Base-by-base conservation (phyloP, 2,113 vertebrate species). In the Micronycteris hirsuta region DNA sequence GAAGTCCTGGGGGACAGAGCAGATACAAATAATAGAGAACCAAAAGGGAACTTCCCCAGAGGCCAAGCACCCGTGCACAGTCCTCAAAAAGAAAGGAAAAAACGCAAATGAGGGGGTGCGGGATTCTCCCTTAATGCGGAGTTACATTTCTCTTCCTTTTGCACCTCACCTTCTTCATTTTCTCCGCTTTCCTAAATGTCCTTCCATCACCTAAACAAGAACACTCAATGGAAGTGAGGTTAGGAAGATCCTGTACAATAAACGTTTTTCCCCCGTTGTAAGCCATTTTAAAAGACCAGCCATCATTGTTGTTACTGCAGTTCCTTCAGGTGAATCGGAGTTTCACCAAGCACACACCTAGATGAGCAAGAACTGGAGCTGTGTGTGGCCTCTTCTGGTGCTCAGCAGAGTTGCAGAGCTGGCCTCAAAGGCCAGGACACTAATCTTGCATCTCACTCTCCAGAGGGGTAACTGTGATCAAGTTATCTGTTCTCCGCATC, bases 181-280 rank as follows among this genome's bases (percentile, higher is more conserved):
- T 19, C 73, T 15, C 19, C 20, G 26, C 45, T 74, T 76, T 93
- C 89, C 78, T 91, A 74, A 95, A 90, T 26, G 81, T 63, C 26
- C 93, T 89, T 74, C 78, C 56, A 68, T 38, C 84, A 61, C 73
- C n/a, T 47, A 81, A 94, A 89, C 65, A 93, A 87, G 86, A 89
- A 49, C 67, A 93, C 28, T 58, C 74, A n/a, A 31, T 38, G 56
- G 87, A 52, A n/a, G 3, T 43, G n/a, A 22, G 58, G 26, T 31
- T n/a, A 89, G 56, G 45, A 86, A 73, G 92, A 84, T 43, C 43
- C 41, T 81, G 33, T 15, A n/a, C 81, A 86, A 91, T 52, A 61
- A 70, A 54, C 28, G 26, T 84, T 89, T 92, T 67, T 58, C 43
- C 52, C 43, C 78, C 63, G 91, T 91, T 89, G 86, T 52, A 76